Base-by-base conservation (phyloP, 2,888 invertebrate species). In the Polyommatus iphigenia region DNA sequence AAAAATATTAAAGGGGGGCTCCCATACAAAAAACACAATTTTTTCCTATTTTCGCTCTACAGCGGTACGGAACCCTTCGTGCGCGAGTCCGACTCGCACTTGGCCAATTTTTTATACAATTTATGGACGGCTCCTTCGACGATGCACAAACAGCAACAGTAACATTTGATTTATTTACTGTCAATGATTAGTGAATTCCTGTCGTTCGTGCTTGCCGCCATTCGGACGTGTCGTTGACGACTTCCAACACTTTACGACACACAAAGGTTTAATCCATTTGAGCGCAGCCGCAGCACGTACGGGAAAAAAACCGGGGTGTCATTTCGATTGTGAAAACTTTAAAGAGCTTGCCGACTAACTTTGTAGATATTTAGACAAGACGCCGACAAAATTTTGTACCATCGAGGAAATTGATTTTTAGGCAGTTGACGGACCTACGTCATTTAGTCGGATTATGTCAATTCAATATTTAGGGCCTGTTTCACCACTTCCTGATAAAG, bases 191-290 rank as follows among this genome's bases (percentile, higher is more conserved):
- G 67, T 32, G 29, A 29, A 29, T 67, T 67, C 29, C 13, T 32
- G 67, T 3, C 6, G 24, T 10, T 13, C 3, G 3, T 20, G 24
- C 4, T 29, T 41, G 41, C 72, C 72, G 72, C 36, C 72, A 72
- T 46, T 13, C 41, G 20, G 20, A 73, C 73, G 73, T 73, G 73
- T 73, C 73, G 29, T 41, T 46, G 41, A 46, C 73, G 73, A 41
- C 41, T 20, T 24, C 20, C 20, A 24, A 6, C 73, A 73, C 73
- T 73, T 73, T 46, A 73, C 15, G 41, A 72, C 72, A 36, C 72
- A 72, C 36, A 72, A 71, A 20, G 20, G 41, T 46, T n/a, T 46
- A 73, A 73, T 73, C 73, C 41, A 41, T 20, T 5, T n/a, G 24
- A 13, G 73, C 46, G 5, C 20, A 20, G 20, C 13, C n/a, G 6